Evolutionary conservation across 2,797 vertebrate genomes (phyloP).

Genomic region (Geotrypetes seraphini): DNA sequence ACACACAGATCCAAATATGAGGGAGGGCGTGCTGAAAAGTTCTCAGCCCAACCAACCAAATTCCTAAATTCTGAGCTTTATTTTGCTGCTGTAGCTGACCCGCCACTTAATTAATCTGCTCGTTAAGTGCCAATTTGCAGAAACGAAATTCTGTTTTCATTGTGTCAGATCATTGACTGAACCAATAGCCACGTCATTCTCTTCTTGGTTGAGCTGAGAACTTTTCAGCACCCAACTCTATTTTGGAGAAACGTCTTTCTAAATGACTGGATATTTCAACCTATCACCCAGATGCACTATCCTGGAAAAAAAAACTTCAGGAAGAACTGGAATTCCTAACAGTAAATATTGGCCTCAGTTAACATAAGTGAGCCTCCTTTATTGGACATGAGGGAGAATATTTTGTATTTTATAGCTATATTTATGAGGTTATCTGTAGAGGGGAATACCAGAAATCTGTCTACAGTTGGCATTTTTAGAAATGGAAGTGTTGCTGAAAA

Average conservation of each 20-base stretch:
- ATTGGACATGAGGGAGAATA: slow-evolving; percentile 27
- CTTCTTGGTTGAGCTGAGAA: no score
- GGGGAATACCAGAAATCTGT: slow-evolving; percentile 48
- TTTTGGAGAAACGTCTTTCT: no score
- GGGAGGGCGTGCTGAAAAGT: no score
- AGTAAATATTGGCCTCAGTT: slow-evolving; percentile 26
- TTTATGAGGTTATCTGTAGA: slow-evolving; percentile 33
- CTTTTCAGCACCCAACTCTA: no score
- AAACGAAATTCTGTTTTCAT: no score
- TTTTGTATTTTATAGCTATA: slow-evolving; percentile 44
- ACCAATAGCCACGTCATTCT: no score
- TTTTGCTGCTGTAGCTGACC: no score
- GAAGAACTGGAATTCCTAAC: slow-evolving; percentile 25
- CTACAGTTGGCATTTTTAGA: slow-evolving; percentile 44
- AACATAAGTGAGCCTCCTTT: slow-evolving; percentile 33
- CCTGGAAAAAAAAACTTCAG: slow-evolving; percentile 36
- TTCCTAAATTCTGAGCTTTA: no score
- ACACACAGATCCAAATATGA: neutral
- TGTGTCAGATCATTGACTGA: no score
- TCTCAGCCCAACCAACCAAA: no score
- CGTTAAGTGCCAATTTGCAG: no score
- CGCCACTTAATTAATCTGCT: no score
- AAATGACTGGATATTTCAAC: slow-evolving; percentile 22
- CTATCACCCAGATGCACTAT: slow-evolving; percentile 21
- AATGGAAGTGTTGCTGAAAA: slow-evolving; percentile 49